Conservation (phyloP, 2,888 invertebrate genomes). For the Noctua pronuba region DNA sequence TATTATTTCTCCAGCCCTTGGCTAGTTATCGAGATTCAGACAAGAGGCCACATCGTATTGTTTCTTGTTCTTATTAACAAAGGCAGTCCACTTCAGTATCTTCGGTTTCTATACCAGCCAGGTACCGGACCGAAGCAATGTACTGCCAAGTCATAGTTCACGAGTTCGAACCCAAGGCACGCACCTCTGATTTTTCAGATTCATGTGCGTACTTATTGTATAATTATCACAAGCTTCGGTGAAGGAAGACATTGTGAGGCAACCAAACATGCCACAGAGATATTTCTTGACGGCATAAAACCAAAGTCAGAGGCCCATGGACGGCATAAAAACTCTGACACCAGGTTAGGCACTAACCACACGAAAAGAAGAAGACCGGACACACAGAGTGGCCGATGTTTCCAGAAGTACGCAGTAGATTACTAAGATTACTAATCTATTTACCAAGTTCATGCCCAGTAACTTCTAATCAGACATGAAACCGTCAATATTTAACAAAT, state of each 20-base stretch:
- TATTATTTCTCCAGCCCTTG: neutral
- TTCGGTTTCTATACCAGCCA: constrained; percentile 7
- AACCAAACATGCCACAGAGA: no score
- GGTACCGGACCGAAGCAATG: constrained; percentile 14
- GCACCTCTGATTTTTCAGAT: no score
- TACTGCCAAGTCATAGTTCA: no score
- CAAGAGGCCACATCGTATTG: neutral
- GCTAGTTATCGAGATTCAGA: neutral
- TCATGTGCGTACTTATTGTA: no score
- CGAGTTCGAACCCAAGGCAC: no score
- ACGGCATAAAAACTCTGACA: no score
- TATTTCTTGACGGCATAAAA: no score
- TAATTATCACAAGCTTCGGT: no score
- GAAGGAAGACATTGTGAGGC: no score
- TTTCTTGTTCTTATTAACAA: neutral
- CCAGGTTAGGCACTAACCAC: no score
- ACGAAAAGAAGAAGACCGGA: neutral
- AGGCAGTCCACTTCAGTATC: neutral
- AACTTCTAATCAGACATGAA: constrained; percentile 43
- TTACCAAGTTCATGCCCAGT: constrained; percentile 46
- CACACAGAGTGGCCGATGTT: constrained; percentile 27
- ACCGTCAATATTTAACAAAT: constrained; percentile 60
- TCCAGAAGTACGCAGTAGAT: constrained; percentile 21
- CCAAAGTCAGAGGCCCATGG: no score
- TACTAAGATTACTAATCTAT: constrained; percentile 24